phyloP scores from a whole-genome alignment of 1,140 invertebrate genomes.

The Drosophila serrata region DNA sequence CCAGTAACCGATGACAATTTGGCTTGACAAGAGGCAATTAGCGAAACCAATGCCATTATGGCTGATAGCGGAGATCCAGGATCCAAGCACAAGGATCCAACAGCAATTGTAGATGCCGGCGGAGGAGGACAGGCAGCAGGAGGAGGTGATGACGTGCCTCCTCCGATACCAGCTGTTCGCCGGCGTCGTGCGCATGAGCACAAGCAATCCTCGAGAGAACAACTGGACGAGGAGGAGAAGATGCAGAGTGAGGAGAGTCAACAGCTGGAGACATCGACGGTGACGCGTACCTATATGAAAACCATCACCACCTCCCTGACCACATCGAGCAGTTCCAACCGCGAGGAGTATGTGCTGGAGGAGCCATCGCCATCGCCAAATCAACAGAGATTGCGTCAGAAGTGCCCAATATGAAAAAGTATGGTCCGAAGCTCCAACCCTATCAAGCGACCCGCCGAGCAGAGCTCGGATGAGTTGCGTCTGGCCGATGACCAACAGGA shows the following conservation, averaged over 20 bases:
- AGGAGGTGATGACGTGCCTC: constrained; percentile 59
- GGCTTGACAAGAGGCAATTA: constrained; percentile 43
- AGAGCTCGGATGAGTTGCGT: constrained; percentile 62
- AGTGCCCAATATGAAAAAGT: constrained; percentile 91
- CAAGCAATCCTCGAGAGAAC: constrained; percentile 37
- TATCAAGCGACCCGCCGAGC: constrained; percentile 61
- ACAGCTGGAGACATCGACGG: constrained; percentile 79
- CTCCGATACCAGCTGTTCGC: constrained; percentile 79
- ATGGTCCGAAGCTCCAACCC: constrained; percentile 87
- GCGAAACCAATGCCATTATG: constrained; percentile 81
- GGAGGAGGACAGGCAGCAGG: constrained; percentile 13
- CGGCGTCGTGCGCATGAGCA: constrained; percentile 73
- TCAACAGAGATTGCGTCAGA: constrained; percentile 88
- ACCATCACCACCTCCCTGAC: constrained; percentile 75
- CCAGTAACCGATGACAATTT: constrained; percentile 69
- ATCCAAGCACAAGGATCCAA: constrained; percentile 75
- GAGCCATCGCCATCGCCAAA: constrained; percentile 84
- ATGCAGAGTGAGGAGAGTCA: constrained; percentile 28
- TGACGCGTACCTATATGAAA: constrained; percentile 79
- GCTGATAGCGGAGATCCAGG: constrained; percentile 79
- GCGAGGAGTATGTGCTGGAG: constrained; percentile 40
- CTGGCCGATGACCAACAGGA: constrained; percentile 46
- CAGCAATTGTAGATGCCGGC: constrained; percentile 57
- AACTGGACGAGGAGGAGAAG: constrained; percentile 42
- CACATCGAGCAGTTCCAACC: constrained; percentile 55